Percentiles rank a stretch among this genome's conserved stretches.
Evolutionary conservation across 2,888 invertebrate genomes (phyloP).

Genomic region (Torymus aiolomorphi): DNA sequence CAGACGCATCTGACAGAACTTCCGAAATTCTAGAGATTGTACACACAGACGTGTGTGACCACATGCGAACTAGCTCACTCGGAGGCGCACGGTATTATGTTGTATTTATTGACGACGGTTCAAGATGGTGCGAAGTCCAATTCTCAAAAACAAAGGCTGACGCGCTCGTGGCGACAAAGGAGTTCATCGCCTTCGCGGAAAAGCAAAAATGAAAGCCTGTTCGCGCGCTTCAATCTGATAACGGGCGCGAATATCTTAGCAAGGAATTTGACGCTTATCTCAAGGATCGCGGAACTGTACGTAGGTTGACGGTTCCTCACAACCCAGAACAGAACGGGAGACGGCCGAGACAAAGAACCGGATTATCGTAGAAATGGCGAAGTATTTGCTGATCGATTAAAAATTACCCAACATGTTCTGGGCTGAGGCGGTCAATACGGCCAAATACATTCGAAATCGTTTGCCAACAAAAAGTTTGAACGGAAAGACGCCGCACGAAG

Average conservation of each 20-base stretch:
- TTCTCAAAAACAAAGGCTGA: slow-evolving; percentile 47
- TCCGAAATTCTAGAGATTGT: slow-evolving; percentile 17
- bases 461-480: slow-evolving; percentile 23
- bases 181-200: slow-evolving; percentile 47
- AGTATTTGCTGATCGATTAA: slow-evolving; percentile 42
- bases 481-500: slow-evolving; percentile 37
- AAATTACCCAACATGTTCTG: slow-evolving; percentile 26
- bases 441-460: slow-evolving; percentile 41
- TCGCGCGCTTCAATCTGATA: slow-evolving; percentile 53
- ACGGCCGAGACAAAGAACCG: slow-evolving; percentile 44
- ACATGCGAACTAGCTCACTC: slow-evolving; percentile 34
- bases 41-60: slow-evolving; percentile 16
- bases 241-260: slow-evolving; percentile 55
- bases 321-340: slow-evolving; percentile 53
- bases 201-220: slow-evolving; percentile 50
- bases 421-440: slow-evolving; percentile 44
- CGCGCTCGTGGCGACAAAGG: slow-evolving; percentile 56
- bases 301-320: slow-evolving; percentile 40
- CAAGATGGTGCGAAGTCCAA: slow-evolving; percentile 53
- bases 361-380: slow-evolving; percentile 48
- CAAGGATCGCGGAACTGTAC: slow-evolving; percentile 42
- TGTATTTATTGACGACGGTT: slow-evolving; percentile 56
- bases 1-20: slow-evolving; percentile 13
- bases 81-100: slow-evolving; percentile 57
- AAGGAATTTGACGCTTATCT: slow-evolving; percentile 20